Base-by-base conservation (phyloP, 2,113 vertebrate genomes). In the Alethe diademata region DNA sequence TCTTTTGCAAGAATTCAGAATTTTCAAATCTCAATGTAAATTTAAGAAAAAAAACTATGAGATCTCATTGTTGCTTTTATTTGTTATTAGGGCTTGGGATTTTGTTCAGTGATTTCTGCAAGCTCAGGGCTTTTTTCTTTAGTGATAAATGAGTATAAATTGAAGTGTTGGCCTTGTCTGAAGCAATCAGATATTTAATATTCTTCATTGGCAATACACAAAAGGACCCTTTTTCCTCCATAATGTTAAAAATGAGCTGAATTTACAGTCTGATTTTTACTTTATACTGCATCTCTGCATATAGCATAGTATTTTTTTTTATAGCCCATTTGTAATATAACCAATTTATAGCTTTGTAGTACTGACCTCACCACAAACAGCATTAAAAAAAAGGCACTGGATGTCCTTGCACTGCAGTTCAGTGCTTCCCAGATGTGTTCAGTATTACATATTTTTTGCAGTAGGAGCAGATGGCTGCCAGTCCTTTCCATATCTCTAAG, bases 121-220 rank as follows among this genome's bases (percentile, higher is more conserved):
- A 76, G 54, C 64, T 74, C 35, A 58, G 50, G 33, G 23, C 2
- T 76, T 78, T 43, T 81, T 47, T 83, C 43, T 7, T 50, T 70
- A 12, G 24, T 71, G 51, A 74, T 73, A 94, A 94, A 86, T 93
- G 50, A 90, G 31, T 91, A 67, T 80, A 78, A 96, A 92, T 94
- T 47, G 25, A 80, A 90, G 51, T 40, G 29, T 66, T 88, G 19
- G 14, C 43, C n/a, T 33, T 80, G 38, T 92, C 85, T 95, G 78
- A 85, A 96, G 65, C n/a, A 62, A 79, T 88, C 35, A 74, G 35
- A 47, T 90, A 56, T 56, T 92, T 86, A 56, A 88, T 95, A 67
- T 78, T 88, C 33, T 79, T 92, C n/a, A 22, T 23, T 87, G 67
- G 56, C n/a, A 85, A 25, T 70, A 78, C 24, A 51, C 10, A 74